phyloP scores from a whole-genome alignment of 2,797 vertebrate species.

The Netta rufina region DNA sequence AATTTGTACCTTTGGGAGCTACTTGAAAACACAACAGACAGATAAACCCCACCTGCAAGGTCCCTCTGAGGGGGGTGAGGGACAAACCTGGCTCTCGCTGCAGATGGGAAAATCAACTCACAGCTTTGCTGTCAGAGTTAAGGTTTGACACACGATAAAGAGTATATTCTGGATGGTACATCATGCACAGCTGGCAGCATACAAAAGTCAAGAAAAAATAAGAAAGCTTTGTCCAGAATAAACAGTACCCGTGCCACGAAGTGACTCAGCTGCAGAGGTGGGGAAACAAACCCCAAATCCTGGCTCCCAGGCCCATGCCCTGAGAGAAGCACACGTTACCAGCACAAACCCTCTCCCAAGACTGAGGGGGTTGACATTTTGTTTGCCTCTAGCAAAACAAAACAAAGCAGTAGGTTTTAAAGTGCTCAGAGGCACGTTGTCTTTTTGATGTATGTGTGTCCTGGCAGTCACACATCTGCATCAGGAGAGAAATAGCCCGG shows the following conservation, averaged over 20 bases:
- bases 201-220: not conserved
- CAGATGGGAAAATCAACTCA: constrained; percentile 15
- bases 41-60: not conserved
- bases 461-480: constrained; percentile 60
- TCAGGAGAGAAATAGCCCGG: constrained; percentile 14
- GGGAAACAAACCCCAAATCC: constrained; percentile 12
- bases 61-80: not conserved
- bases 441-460: constrained; percentile 55
- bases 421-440: not conserved
- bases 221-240: constrained; percentile 44
- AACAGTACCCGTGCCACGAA: not conserved
- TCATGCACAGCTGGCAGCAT: not conserved
- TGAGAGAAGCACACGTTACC: not conserved
- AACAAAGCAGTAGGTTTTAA: constrained; percentile 58
- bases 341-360: not conserved
- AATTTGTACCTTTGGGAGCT: not conserved
- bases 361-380: constrained; percentile 7
- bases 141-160: constrained; percentile 17
- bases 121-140: not conserved
- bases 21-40: not conserved
- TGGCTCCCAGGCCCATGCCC: not conserved
- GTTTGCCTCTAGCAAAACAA: constrained; percentile 41
- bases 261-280: not conserved
- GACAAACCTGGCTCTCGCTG: not conserved
- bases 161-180: constrained; percentile 5